Percentiles rank a stretch among this genome's conserved stretches.
Conservation (phyloP, 92 coral and sea anemone genomes). For the Epizoanthus stellaris region DNA sequence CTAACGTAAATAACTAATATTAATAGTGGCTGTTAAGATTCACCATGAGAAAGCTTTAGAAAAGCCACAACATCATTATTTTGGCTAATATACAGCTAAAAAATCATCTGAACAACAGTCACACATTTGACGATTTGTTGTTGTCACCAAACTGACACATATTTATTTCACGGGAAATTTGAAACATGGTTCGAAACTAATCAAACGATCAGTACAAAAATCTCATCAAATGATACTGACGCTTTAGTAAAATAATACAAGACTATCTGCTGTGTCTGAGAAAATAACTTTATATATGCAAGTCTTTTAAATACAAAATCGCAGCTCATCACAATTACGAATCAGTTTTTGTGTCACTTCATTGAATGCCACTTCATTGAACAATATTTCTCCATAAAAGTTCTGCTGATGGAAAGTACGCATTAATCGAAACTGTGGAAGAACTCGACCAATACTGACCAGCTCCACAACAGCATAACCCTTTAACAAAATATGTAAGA, state of each 20-base stretch:
- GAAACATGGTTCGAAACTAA: too few relatives aligned
- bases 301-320: neutral
- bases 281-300: neutral
- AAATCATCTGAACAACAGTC: too few relatives aligned
- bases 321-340: neutral
- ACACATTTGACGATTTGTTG: too few relatives aligned
- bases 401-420: neutral
- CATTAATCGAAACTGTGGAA: neutral
- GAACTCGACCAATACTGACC: neutral
- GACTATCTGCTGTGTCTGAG: neutral
- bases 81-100: too few relatives aligned
- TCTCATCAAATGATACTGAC: too few relatives aligned
- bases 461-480: neutral
- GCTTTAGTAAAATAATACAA: neutral
- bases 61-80: too few relatives aligned
- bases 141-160: too few relatives aligned
- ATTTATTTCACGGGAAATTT: too few relatives aligned
- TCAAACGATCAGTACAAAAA: too few relatives aligned
- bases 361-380: slow-evolving; percentile 8
- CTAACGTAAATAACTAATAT: too few relatives aligned
- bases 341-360: neutral
- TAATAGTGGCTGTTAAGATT: too few relatives aligned
- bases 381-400: slow-evolving; percentile 17
- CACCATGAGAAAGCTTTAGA: too few relatives aligned
- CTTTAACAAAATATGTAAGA: neutral